Evolutionary conservation across 2,888 invertebrate genomes (phyloP), one percentile per base, ranked within the genome.

Genomic region (Augiades crinisus): DNA sequence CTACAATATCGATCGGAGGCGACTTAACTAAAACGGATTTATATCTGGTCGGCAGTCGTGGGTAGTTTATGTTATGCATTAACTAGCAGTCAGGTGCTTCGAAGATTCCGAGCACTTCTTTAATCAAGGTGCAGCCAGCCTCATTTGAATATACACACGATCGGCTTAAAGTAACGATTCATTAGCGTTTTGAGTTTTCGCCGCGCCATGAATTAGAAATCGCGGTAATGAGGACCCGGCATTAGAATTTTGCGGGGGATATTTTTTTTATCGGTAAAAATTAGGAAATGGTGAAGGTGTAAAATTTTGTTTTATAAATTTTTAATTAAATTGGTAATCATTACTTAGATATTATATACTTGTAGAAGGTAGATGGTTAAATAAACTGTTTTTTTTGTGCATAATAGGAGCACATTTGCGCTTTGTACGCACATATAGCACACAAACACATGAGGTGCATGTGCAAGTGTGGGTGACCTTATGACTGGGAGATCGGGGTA

Each of bases 71-170:
- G 50, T 50, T 43, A 50, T 50, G 41, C 50, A 36, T 50, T 50
- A 50, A 43, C 50, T 50, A 50, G 41, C 34, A 43, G 44, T 30
- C 50, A 51, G 44, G 41, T 49, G 41, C 13, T 49, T 13, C 5
- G 36, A 31, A 43, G 41, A 50, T 44, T 43, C 50, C 43, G 50
- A 50, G 53, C 46, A 44, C 50, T 51, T 56, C 58, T 59, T 60
- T 78, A 81, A 80, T 79, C 78, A 78, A 72, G 72, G 14, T 22
- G 22, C 33, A 22, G 16, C 47, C 14, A 22, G 40, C 63, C 77
- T 76, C 75, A 80, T 81, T 81, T 79, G 69, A 80, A 81, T 81
- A 77, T 74, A 73, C 70, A 76, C 71, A 72, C 64, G 66, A 63
- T 57, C 63, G 65, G 58, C 64, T 59, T 65, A 65, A 63, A 66